Evolutionary conservation across 2,113 vertebrate species (phyloP).

Genomic region (Oenanthe melanoleuca): DNA sequence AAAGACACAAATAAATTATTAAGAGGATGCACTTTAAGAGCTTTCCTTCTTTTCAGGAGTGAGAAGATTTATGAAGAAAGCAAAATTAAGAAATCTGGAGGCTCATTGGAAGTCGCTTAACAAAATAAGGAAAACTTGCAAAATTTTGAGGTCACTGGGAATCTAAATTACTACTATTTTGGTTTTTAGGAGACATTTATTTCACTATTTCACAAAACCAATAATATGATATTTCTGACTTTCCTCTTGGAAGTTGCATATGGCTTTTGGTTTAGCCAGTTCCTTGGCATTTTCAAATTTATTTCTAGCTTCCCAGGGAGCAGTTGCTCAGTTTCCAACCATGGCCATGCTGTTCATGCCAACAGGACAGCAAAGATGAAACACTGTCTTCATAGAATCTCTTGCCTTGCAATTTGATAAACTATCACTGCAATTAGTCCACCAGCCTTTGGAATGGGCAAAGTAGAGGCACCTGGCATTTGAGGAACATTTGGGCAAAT

Average conservation of each 20-base stretch:
- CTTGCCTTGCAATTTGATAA: neutral
- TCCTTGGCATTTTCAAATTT: neutral
- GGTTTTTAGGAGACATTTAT: neutral
- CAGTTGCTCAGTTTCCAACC: neutral
- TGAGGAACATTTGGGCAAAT: neutral
- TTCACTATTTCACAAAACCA: neutral
- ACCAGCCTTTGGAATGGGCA: neutral
- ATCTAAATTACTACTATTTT: neutral
- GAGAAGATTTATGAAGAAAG: neutral
- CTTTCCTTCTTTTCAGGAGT: neutral
- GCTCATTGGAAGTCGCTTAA: neutral
- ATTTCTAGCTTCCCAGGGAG: neutral
- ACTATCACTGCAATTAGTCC: neutral
- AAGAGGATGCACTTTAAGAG: neutral
- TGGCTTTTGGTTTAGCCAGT: neutral
- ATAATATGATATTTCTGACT: neutral
- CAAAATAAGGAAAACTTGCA: neutral
- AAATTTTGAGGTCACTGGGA: neutral
- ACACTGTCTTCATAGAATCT: neutral
- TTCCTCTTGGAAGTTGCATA: neutral
- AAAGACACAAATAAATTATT: neutral
- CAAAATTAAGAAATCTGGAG: neutral
- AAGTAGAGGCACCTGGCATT: neutral
- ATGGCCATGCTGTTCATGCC: neutral
- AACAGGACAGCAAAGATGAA: neutral